Percentiles rank a stretch among this genome's conserved stretches.
Evolutionary conservation across 2,113 vertebrate genomes (phyloP).

Genomic region (Hemichromis elongatus): DNA sequence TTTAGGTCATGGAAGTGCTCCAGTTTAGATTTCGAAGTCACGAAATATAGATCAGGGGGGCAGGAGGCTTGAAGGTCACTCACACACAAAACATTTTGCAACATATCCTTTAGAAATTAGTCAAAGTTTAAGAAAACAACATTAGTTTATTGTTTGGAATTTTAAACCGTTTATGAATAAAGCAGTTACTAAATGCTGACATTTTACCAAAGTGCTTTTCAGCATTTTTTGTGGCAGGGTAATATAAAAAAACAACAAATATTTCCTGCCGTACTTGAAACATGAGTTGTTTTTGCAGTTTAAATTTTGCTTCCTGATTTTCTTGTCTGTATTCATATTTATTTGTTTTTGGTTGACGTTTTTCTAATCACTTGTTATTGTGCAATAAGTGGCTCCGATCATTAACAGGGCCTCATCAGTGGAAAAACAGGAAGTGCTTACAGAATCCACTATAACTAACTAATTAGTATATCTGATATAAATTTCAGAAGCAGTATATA

Average conservation of each 20-base stretch:
- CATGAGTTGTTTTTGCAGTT: not conserved
- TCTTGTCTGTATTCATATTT: not conserved
- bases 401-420: not conserved
- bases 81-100: not conserved
- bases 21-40: constrained; percentile 8
- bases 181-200: not conserved
- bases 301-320: not conserved
- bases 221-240: not conserved
- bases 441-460: not conserved
- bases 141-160: not conserved
- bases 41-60: not conserved
- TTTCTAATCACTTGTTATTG: not conserved
- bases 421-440: not conserved
- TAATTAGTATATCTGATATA: not conserved
- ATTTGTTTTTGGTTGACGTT: not conserved
- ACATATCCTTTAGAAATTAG: not conserved
- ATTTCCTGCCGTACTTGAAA: not conserved
- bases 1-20: constrained; percentile 32
- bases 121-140: not conserved
- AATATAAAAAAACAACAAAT: not conserved
- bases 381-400: not conserved
- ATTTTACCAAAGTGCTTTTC: not conserved
- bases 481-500: not conserved
- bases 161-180: not conserved
- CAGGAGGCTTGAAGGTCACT: not conserved